Evolutionary conservation across 2,113 vertebrate genomes (phyloP).

Genomic region (Tragelaphus imberbis): DNA sequence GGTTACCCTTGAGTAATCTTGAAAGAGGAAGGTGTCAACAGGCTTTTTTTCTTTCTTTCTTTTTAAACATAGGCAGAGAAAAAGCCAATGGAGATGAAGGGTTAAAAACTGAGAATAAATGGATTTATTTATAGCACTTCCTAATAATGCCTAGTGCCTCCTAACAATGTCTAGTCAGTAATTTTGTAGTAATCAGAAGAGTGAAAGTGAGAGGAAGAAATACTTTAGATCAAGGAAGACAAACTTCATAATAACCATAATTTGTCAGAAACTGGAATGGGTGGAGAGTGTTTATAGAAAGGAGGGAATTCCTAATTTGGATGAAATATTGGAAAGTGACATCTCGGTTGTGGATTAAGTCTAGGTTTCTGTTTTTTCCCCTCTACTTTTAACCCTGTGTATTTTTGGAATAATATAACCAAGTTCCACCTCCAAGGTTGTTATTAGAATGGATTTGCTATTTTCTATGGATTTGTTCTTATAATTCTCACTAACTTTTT

Average conservation of each 20-base stretch:
- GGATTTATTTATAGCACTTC: too few species aligned
- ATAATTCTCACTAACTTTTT: neutral
- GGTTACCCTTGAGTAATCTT: neutral
- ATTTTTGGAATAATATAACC: neutral
- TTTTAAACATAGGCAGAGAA: neutral
- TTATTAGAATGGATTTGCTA: neutral
- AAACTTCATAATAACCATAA: neutral
- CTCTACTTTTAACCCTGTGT: neutral
- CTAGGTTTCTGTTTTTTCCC: neutral
- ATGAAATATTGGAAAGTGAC: neutral
- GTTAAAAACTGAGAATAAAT: neutral
- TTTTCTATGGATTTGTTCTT: slow-evolving; percentile 2
- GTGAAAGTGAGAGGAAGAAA: neutral
- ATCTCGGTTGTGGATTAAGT: neutral
- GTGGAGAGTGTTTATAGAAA: neutral
- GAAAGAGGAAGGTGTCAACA: neutral
- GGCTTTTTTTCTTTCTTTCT: neutral
- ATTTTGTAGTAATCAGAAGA: neutral
- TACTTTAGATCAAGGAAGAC: slow-evolving; percentile 4
- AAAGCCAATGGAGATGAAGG: neutral
- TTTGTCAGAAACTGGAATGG: neutral
- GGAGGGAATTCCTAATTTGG: neutral
- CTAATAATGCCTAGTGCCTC: neutral
- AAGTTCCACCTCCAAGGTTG: neutral
- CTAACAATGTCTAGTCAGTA: neutral